phyloP scores from a whole-genome alignment of 2,888 invertebrate genomes.

The Acanthosoma haemorrhoidale region DNA sequence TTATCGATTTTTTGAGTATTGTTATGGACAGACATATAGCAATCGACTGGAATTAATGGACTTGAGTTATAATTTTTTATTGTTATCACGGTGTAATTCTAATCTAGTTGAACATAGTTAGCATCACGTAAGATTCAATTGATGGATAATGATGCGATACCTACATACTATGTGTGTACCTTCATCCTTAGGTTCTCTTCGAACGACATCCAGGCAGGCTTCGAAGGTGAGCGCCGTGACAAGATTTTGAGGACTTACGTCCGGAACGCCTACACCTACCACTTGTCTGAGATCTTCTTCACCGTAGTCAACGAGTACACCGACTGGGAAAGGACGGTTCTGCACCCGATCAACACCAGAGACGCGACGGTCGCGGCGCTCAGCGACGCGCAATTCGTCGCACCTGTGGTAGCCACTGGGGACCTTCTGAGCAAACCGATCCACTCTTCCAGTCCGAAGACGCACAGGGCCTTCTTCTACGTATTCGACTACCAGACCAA shows the following conservation, averaged over 20 bases:
- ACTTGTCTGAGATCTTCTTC: slow-evolving; percentile 92
- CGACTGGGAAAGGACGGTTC: slow-evolving; percentile 89
- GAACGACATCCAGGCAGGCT: slow-evolving; percentile 55
- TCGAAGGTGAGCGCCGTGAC: slow-evolving; percentile 81
- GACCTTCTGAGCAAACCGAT: slow-evolving; percentile 68
- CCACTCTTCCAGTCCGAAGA: slow-evolving; percentile 46
- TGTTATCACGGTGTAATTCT: no score
- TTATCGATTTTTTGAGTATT: no score
- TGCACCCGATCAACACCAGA: slow-evolving; percentile 81
- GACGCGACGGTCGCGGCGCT: slow-evolving; percentile 86
- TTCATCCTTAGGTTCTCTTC: slow-evolving; percentile 37
- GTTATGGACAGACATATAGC: no score
- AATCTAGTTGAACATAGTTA: no score
- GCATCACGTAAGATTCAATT: no score
- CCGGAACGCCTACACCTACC: slow-evolving; percentile 89
- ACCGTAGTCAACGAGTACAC: slow-evolving; percentile 92
- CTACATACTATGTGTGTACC: no score
- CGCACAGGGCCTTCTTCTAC: slow-evolving; percentile 74
- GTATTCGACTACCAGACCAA: slow-evolving; percentile 89
- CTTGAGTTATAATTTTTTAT: no score
- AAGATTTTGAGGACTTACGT: slow-evolving; percentile 71
- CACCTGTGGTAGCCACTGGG: slow-evolving; percentile 80
- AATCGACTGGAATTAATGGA: no score
- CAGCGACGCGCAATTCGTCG: slow-evolving; percentile 90
- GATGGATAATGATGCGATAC: no score